Conservation (phyloP, 2,113 vertebrate genomes). For the Tenrec ecaudatus region DNA sequence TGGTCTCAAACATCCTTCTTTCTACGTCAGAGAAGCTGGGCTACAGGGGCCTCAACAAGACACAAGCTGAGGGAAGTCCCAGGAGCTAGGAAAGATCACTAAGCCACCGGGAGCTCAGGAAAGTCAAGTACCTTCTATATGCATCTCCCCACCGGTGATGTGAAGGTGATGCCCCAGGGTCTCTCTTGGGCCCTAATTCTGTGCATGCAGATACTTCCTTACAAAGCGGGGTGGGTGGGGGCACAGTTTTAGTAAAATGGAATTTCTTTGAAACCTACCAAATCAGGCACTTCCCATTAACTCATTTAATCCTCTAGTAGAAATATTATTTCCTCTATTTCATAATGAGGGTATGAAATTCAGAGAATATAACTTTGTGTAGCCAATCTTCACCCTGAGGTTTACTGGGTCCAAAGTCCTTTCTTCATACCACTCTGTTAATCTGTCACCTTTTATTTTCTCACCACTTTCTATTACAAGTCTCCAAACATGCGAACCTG, state of each 20-base stretch:
- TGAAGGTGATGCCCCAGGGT: background rate
- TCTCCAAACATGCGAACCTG: background rate
- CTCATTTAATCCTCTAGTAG: background rate
- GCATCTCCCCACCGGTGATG: background rate
- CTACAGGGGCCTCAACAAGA: background rate
- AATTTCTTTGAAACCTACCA: background rate
- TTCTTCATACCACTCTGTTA: background rate
- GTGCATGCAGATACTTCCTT: background rate
- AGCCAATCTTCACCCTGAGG: background rate
- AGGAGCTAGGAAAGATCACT: background rate
- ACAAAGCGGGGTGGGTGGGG: background rate
- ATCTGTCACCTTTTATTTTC: background rate
- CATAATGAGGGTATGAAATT: background rate
- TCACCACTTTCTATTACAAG: background rate
- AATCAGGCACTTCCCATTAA: background rate
- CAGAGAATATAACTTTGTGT: background rate
- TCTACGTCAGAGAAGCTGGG: background rate
- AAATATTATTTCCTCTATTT: background rate
- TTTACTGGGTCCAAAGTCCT: constrained; percentile 9
- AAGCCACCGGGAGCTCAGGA: too few relatives aligned
- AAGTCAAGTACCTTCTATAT: background rate
- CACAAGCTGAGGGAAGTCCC: too few relatives aligned
- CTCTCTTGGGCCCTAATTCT: background rate
- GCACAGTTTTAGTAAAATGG: background rate
- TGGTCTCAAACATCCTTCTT: constrained; percentile 3